Percentiles rank a stretch among this genome's conserved stretches.
Conservation (phyloP, 2,888 invertebrate genomes). For the Crioceris asparagi region DNA sequence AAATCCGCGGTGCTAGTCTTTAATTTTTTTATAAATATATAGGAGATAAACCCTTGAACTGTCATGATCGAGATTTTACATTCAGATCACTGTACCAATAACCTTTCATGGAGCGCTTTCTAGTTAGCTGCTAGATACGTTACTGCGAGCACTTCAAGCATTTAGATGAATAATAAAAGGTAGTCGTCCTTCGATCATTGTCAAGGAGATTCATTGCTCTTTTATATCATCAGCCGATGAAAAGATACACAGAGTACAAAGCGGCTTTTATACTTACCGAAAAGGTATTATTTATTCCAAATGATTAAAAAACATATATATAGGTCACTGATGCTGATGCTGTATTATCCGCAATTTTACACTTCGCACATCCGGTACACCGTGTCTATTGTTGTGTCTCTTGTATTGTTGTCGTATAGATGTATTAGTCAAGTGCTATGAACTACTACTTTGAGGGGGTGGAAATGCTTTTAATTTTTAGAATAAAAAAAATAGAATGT, state of each 20-base stretch:
- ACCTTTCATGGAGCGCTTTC: too few species aligned
- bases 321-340: constrained; percentile 28
- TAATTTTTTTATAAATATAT: too few species aligned
- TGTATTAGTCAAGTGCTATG: too few species aligned
- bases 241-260: constrained; percentile 6
- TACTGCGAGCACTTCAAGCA: too few species aligned
- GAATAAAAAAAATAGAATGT: too few species aligned
- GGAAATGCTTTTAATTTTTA: background rate
- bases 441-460: too few species aligned
- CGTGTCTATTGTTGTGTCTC: constrained; percentile 26
- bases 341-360: constrained; percentile 29
- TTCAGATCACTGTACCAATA: too few species aligned
- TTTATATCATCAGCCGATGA: constrained; percentile 12
- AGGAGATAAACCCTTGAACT: too few species aligned
- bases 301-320: constrained; percentile 22
- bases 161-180: constrained; percentile 13
- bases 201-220: constrained; percentile 28
- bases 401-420: too few species aligned
- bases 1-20: too few species aligned
- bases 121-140: too few species aligned
- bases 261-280: constrained; percentile 20
- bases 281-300: constrained; percentile 13
- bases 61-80: too few species aligned
- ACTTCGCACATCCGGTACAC: constrained; percentile 29
- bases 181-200: constrained; percentile 28